Evolutionary conservation across 2,113 vertebrate genomes (phyloP), one percentile per base, ranked within the genome.

Genomic region (Lophius piscatorius): DNA sequence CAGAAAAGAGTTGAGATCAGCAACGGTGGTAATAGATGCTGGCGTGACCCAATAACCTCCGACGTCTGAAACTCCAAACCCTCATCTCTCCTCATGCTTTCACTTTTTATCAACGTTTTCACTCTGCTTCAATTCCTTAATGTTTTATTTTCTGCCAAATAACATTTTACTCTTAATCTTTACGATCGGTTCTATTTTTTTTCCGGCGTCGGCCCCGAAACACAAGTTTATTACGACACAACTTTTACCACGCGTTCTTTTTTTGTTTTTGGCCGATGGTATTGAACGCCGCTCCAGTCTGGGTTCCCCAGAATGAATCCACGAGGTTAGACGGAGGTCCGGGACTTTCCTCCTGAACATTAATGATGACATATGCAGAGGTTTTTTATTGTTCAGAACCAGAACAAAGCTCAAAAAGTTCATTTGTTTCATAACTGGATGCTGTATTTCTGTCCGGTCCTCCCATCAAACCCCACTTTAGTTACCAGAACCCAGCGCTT

Each of bases 141-240:
- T n/a, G n/a, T 29, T 20, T 35, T 26, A 24, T 34, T 61, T 41
- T 69, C 48, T 24, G 33, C 40, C 33, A 44, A 58, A 63, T 60
- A 73, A 73, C 58, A 57, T 70, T 20, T 67, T n/a, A n/a, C n/a
- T n/a, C n/a, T n/a, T n/a, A n/a, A n/a, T n/a, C n/a, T n/a, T n/a
- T n/a, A n/a, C n/a, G n/a, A n/a, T n/a, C 29, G n/a, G 44, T 71
- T 86, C 65, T 49, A 81, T 81, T 61, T 44, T 16, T 76, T 48
- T 73, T 18, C 14, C 68, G 40, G 78, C 64, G 52, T 12, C 0
- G 20, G 9, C 12, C 59, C 38, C 64, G 75, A 75, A 35, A 1
- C 4, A 16, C 60, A 78, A 71, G 76, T 63, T 72, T 11, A 13
- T 2, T 45, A 23, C 44, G 59, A 57, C 68, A 64, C 23, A 18